Conservation (phyloP, 2,888 invertebrate species). For the Trissoscelio sp. region DNA sequence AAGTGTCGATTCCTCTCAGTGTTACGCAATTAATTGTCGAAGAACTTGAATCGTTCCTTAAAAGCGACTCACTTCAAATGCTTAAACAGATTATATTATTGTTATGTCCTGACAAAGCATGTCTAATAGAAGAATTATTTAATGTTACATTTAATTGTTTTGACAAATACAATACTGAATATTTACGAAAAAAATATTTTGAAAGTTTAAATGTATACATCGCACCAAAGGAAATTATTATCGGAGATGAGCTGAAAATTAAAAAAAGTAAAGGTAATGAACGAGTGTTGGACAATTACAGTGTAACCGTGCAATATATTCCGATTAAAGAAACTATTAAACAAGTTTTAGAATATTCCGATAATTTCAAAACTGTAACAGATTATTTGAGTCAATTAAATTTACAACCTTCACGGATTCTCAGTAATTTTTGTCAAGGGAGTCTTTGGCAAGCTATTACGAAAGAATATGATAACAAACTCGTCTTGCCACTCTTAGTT, state of each 20-base stretch:
- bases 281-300: conserved; percentile 2
- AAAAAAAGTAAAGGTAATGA: not conserved
- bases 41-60: not conserved
- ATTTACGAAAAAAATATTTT: conserved; percentile 29
- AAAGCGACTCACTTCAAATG: not conserved
- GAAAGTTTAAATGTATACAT: conserved; percentile 14
- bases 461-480: conserved; percentile 40
- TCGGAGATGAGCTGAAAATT: conserved; percentile 30
- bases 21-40: not conserved
- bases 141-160: not conserved
- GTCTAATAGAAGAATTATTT: not conserved
- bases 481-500: conserved; percentile 57
- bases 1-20: not conserved
- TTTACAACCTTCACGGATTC: not conserved
- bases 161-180: not conserved
- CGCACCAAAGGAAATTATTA: conserved; percentile 2
- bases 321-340: not conserved
- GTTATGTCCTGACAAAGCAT: not conserved
- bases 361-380: conserved; percentile 29
- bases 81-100: not conserved
- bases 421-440: conserved; percentile 46
- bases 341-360: conserved; percentile 23
- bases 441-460: conserved; percentile 48
- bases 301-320: conserved; percentile 12
- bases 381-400: conserved; percentile 1